Conservation (phyloP, 1,140 invertebrate genomes). For the Acyrthosiphon pisum region DNA sequence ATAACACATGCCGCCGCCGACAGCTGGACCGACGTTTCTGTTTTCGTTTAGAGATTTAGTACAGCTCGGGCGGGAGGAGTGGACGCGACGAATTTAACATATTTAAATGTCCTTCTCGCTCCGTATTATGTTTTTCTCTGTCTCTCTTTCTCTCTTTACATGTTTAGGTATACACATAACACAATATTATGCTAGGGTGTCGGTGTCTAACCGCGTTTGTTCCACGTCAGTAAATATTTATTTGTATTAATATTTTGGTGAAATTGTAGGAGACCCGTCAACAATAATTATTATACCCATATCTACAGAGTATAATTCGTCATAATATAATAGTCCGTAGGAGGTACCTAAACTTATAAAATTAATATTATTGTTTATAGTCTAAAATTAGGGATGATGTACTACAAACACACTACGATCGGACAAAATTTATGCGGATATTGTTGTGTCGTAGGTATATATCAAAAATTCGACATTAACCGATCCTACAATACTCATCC, state of each 20-base stretch:
- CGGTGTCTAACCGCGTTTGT: background rate
- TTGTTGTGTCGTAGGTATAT: background rate
- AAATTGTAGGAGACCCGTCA: background rate
- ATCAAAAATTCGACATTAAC: background rate
- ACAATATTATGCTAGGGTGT: background rate
- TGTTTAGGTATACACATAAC: background rate
- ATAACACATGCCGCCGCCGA: background rate
- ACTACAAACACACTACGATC: background rate
- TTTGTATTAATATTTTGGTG: background rate
- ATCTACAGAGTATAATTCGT: background rate
- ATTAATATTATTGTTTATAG: background rate
- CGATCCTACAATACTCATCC: background rate
- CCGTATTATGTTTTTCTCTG: background rate
- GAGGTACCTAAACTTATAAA: background rate
- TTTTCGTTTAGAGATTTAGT: conserved; percentile 16
- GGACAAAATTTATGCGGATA: background rate
- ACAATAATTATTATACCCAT: background rate
- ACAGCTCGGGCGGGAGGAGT: background rate
- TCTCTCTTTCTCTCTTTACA: background rate
- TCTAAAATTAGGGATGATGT: background rate
- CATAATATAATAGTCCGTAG: too few species aligned
- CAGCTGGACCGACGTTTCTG: conserved; percentile 19
- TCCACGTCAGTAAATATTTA: background rate
- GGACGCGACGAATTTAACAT: background rate
- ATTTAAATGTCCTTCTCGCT: background rate